Evolutionary conservation across 2,113 vertebrate species (phyloP).

Genomic region (Oenanthe oenanthe): DNA sequence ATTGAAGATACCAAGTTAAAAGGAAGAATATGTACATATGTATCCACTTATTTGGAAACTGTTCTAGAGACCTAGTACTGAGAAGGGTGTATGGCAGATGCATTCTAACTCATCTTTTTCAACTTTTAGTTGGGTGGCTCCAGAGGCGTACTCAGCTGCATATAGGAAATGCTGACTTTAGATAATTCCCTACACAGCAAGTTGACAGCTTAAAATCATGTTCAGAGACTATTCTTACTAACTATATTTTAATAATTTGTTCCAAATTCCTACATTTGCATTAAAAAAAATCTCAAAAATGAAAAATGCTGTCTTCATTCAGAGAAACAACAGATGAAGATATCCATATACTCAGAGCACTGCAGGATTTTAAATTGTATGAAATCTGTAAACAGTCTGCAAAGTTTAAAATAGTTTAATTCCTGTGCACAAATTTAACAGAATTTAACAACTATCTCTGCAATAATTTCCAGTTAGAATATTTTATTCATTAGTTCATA

Average conservation of each 20-base stretch:
- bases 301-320: not conserved
- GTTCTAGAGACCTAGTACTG: not conserved
- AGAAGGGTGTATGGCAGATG: not conserved
- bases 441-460: not conserved
- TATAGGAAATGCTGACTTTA: not conserved
- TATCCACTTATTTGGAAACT: not conserved
- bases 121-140: not conserved
- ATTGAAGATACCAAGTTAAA: not conserved
- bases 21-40: not conserved
- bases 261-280: not conserved
- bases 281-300: not conserved
- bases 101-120: not conserved
- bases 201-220: not conserved
- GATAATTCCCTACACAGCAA: not conserved
- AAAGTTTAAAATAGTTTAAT: not conserved
- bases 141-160: accelerated
- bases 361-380: not conserved
- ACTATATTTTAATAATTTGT: not conserved
- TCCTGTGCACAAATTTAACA: not conserved
- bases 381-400: not conserved
- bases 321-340: not conserved
- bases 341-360: not conserved
- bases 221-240: not conserved
- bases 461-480: not conserved
- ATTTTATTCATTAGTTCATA: not conserved